Conservation (phyloP, 2,797 vertebrate genomes). For the Echiichthys vipera region DNA sequence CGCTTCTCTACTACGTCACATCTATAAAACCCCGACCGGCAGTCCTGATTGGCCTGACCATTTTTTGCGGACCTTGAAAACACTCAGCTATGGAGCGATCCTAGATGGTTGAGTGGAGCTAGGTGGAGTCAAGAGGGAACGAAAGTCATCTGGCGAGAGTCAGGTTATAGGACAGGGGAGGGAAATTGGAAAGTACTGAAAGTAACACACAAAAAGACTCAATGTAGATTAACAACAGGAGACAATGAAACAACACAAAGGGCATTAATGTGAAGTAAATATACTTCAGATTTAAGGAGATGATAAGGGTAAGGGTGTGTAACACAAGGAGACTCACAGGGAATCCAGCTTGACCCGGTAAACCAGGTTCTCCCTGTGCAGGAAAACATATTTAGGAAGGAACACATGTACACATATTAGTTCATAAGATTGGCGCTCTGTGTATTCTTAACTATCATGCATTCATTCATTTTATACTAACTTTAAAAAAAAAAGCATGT, state of each 20-base stretch:
- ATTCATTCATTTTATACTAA: not conserved
- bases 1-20: too few relatives aligned
- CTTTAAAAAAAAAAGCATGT: not conserved
- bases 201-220: not conserved
- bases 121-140: too few relatives aligned
- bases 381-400: slow-evolving; percentile 12
- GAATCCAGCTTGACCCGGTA: slow-evolving; percentile 87
- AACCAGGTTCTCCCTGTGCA: slow-evolving; percentile 82
- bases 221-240: not conserved
- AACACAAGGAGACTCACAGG: slow-evolving; percentile 84
- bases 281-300: not conserved
- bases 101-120: too few relatives aligned
- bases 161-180: too few relatives aligned
- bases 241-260: not conserved
- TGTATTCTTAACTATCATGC: not conserved
- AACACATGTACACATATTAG: not conserved
- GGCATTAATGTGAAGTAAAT: not conserved
- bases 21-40: too few relatives aligned
- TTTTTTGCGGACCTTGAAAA: too few relatives aligned
- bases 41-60: too few relatives aligned
- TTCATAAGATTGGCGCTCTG: not conserved
- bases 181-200: not conserved
- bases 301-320: not conserved
- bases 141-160: too few relatives aligned
- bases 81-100: too few relatives aligned